Evolutionary conservation across 2,888 invertebrate species (phyloP).

Genomic region (Lepidochitona cinerea): DNA sequence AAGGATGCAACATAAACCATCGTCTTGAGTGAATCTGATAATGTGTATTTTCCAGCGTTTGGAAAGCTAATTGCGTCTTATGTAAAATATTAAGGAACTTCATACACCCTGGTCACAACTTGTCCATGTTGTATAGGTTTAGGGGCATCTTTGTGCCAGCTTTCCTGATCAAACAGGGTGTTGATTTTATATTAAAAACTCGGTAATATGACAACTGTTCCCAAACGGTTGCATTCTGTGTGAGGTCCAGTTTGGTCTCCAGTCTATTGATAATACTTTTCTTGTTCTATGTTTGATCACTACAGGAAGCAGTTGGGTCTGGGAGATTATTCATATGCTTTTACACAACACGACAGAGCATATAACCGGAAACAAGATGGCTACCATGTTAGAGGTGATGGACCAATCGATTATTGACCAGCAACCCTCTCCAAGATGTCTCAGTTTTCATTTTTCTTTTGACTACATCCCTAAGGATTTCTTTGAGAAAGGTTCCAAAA

Average conservation of each 20-base stretch:
- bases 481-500: neutral
- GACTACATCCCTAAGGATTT: neutral
- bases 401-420: neutral
- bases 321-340: neutral
- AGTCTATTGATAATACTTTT: neutral
- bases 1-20: too few relatives aligned
- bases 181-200: too few relatives aligned
- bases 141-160: too few relatives aligned
- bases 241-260: neutral
- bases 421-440: neutral
- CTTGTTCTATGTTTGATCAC: neutral
- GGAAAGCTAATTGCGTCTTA: too few relatives aligned
- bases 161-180: too few relatives aligned
- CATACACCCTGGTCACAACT: too few relatives aligned
- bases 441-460: neutral
- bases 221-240: too few relatives aligned
- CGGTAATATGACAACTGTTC: too few relatives aligned
- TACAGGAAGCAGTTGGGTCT: neutral
- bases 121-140: too few relatives aligned
- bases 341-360: neutral
- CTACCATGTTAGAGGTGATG: neutral
- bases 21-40: too few relatives aligned
- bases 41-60: too few relatives aligned
- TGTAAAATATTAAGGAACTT: too few relatives aligned
- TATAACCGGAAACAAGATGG: neutral